Evolutionary conservation across 2,113 vertebrate genomes (phyloP).

Genomic region (Pomatorhinus ruficollis): DNA sequence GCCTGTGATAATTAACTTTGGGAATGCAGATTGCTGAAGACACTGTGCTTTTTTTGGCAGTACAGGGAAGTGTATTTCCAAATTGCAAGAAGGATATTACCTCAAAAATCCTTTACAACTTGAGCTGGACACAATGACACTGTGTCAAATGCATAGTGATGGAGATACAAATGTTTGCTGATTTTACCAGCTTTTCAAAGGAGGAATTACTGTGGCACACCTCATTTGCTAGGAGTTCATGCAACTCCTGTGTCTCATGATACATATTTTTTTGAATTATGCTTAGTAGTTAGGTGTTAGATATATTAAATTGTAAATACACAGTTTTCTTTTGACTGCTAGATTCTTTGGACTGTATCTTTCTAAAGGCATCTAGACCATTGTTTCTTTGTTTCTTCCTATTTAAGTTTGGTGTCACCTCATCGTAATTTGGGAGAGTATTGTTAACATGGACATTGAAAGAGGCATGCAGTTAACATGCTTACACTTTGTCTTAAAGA

Average conservation of each 20-base stretch:
- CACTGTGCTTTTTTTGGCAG: background rate
- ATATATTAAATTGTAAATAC: background rate
- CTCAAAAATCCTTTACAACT: background rate
- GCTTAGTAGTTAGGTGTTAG: background rate
- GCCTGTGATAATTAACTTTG: background rate
- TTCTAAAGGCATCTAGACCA: background rate
- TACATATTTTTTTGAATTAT: background rate
- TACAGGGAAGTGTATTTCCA: background rate
- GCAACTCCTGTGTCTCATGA: background rate
- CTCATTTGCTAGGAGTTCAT: background rate
- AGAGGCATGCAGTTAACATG: background rate
- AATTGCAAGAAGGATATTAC: background rate
- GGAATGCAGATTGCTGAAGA: background rate
- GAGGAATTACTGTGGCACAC: background rate
- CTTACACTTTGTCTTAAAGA: background rate
- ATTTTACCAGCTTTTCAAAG: background rate
- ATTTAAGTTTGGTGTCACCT: background rate
- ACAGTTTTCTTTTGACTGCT: background rate
- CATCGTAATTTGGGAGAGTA: fast-evolving
- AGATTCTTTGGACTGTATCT: background rate
- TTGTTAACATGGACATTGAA: background rate
- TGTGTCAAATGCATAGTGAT: background rate
- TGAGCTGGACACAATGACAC: background rate
- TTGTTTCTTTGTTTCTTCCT: background rate
- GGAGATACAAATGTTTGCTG: background rate